Conservation (phyloP, 2,888 invertebrate species). For the Aphrophora alni region DNA sequence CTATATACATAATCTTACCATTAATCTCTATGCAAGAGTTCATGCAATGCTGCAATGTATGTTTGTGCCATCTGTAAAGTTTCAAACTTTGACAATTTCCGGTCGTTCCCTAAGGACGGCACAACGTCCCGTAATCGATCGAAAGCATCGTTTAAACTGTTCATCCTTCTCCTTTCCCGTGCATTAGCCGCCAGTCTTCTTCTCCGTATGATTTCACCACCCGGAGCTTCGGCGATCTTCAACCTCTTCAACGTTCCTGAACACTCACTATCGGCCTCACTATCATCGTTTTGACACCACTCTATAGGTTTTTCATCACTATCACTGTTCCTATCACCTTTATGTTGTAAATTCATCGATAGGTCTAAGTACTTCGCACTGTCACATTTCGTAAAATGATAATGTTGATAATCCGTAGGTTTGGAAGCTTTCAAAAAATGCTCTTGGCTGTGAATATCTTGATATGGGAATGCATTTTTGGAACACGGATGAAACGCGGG, state of each 20-base stretch:
- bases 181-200: slow-evolving; percentile 75
- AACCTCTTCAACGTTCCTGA: slow-evolving; percentile 16
- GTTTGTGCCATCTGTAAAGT: slow-evolving; percentile 80
- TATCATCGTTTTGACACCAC: background rate
- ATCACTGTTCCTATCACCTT: background rate
- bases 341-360: background rate
- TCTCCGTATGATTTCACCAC: slow-evolving; percentile 60
- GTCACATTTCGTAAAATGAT: background rate
- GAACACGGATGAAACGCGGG: background rate
- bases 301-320: background rate
- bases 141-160: slow-evolving; percentile 75
- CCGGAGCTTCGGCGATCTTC: background rate
- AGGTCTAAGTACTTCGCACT: background rate
- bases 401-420: background rate
- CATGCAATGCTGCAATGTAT: slow-evolving; percentile 72
- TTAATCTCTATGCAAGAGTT: slow-evolving; percentile 62
- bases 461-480: background rate
- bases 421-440: background rate
- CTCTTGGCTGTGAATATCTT: background rate
- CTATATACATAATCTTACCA: too few relatives aligned
- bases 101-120: slow-evolving; percentile 70
- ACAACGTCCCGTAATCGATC: slow-evolving; percentile 75
- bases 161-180: slow-evolving; percentile 74
- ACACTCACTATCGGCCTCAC: background rate
- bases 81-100: slow-evolving; percentile 76